These are phyloP conservation scores for Aphidius gifuensis DNA, from an alignment of 1,140 invertebrate genomes.

Conservation along the genomic window DNA sequence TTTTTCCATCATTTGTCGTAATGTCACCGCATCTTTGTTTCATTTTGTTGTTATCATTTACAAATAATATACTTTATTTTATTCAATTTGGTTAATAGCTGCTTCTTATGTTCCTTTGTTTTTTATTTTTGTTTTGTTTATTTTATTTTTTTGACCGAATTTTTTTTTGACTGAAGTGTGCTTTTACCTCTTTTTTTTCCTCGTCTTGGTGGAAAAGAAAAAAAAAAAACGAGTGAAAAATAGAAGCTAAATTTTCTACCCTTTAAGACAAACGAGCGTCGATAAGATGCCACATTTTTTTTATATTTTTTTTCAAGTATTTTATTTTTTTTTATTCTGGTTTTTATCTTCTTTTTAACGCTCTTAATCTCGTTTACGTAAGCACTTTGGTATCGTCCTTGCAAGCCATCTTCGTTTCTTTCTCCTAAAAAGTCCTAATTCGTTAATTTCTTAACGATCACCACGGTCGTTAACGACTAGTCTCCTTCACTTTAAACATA, in stretches of 20 bases:
- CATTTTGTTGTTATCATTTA: constrained; percentile 8
- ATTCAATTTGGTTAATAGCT: constrained; percentile 17
- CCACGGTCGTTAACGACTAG: constrained; percentile 23
- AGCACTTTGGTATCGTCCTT: not conserved
- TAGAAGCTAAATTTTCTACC: constrained; percentile 19
- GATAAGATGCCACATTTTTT: constrained; percentile 18
- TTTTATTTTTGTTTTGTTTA: constrained; percentile 8
- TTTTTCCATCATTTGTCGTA: not conserved
- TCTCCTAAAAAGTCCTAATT: constrained; percentile 26
- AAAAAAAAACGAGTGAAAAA: constrained; percentile 8
- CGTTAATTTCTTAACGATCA: constrained; percentile 32
- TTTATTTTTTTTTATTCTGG: not conserved
- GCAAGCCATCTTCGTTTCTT: constrained; percentile 6
- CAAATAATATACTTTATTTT: constrained; percentile 19
- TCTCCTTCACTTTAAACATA: too few relatives aligned
- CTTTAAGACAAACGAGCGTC: constrained; percentile 21
- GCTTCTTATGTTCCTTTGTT: constrained; percentile 10
- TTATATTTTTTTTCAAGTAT: not conserved
- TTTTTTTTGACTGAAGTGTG: not conserved
- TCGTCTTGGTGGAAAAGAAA: constrained; percentile 12
- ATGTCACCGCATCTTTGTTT: not conserved
- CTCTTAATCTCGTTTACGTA: constrained; percentile 16
- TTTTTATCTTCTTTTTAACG: constrained; percentile 5
- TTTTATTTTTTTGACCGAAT: not conserved
- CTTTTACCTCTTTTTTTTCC: constrained; percentile 15